phyloP scores from a whole-genome alignment of 2,888 invertebrate genomes.

The Siphlonurus alternatus region DNA sequence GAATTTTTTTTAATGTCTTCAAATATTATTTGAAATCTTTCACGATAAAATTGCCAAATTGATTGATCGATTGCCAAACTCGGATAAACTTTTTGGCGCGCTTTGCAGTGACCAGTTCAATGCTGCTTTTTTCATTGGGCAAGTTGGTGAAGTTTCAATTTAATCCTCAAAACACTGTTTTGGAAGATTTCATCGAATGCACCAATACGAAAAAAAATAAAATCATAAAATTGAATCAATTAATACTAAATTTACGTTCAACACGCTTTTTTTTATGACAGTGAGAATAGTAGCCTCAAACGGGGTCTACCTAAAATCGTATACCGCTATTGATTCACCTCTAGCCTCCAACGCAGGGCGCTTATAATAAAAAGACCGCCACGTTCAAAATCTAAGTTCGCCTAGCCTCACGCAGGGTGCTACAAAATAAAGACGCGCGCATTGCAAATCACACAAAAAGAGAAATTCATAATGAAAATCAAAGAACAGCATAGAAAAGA shows the following conservation, averaged over 20 bases:
- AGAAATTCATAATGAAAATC: background rate
- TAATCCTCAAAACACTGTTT: too few relatives aligned
- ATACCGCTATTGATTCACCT: conserved; percentile 9
- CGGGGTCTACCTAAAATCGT: conserved; percentile 8
- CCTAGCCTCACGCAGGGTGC: conserved; percentile 22
- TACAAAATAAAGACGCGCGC: conserved; percentile 1
- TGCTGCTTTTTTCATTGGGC: too few relatives aligned
- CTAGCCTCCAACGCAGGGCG: conserved; percentile 8
- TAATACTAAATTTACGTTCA: background rate
- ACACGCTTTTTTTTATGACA: background rate
- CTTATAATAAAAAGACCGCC: conserved; percentile 18
- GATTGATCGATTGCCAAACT: too few relatives aligned
- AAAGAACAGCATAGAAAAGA: background rate
- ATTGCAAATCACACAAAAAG: background rate
- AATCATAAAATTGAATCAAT: background rate
- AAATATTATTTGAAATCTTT: too few relatives aligned
- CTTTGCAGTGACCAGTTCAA: too few relatives aligned
- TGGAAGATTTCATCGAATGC: too few relatives aligned
- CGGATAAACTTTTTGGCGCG: too few relatives aligned
- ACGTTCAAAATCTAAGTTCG: conserved; percentile 19
- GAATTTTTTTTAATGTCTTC: too few relatives aligned
- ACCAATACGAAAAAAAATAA: background rate
- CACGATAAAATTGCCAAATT: too few relatives aligned
- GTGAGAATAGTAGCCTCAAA: background rate
- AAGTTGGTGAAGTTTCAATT: too few relatives aligned